phyloP scores from a whole-genome alignment of 2,888 invertebrate species.

The Corbicula japonica region DNA sequence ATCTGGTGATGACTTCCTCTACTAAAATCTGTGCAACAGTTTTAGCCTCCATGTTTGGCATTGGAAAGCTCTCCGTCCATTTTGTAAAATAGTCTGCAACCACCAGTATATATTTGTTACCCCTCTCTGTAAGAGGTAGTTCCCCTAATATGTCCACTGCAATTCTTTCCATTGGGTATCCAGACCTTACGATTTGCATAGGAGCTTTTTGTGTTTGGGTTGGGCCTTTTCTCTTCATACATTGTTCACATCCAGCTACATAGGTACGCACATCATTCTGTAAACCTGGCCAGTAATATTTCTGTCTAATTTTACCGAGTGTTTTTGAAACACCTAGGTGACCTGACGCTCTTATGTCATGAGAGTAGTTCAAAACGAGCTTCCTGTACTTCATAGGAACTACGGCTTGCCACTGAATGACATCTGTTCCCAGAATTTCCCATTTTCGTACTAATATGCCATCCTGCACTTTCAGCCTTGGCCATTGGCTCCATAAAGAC shows the following conservation, averaged over 20 bases:
- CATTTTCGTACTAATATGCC: slow-evolving; percentile 3
- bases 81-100: slow-evolving; percentile 55
- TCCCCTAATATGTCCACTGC: slow-evolving; percentile 51
- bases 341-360: slow-evolving; percentile 29
- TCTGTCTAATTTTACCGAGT: slow-evolving; percentile 11
- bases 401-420: slow-evolving; percentile 3
- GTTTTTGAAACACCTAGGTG: slow-evolving; percentile 31
- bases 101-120: slow-evolving; percentile 50
- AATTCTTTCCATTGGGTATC: slow-evolving; percentile 40
- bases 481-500: slow-evolving; percentile 13
- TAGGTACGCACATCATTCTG: slow-evolving; percentile 16
- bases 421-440: not conserved
- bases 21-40: slow-evolving; percentile 45
- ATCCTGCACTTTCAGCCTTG: not conserved
- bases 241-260: slow-evolving; percentile 20
- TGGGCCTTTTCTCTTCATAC: slow-evolving; percentile 37
- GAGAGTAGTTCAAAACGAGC: slow-evolving; percentile 12
- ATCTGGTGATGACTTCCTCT: slow-evolving; percentile 42
- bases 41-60: slow-evolving; percentile 33
- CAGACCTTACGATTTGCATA: slow-evolving; percentile 40
- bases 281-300: slow-evolving; percentile 38
- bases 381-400: slow-evolving; percentile 9
- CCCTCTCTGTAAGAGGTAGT: slow-evolving; percentile 32
- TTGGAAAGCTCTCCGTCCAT: slow-evolving; percentile 48
- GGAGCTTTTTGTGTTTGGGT: slow-evolving; percentile 32